Evolutionary conservation across 2,888 invertebrate genomes (phyloP).

Genomic region (Bellardia bayeri): DNA sequence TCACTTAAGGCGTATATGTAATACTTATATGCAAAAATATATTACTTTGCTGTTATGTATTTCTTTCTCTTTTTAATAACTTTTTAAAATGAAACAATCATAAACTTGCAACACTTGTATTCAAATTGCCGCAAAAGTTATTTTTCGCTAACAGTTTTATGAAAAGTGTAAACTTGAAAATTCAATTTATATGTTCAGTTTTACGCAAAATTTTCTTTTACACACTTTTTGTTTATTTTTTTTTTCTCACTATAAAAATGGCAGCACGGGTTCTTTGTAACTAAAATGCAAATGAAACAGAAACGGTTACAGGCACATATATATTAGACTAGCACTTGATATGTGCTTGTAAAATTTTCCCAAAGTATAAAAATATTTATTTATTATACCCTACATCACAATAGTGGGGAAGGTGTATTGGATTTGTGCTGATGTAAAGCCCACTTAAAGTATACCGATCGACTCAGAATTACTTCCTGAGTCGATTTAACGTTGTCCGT

Average conservation of each 20-base stretch:
- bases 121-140: slow-evolving; percentile 29
- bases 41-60: no score
- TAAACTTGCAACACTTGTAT: slow-evolving; percentile 11
- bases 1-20: not conserved
- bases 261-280: not conserved
- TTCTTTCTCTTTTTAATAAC: not conserved
- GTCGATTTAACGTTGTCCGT: no score
- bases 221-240: not conserved
- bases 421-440: no score
- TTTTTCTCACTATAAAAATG: not conserved
- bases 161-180: slow-evolving; percentile 51
- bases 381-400: no score
- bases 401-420: no score
- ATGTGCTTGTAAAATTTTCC: no score
- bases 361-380: no score
- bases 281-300: not conserved
- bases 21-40: not conserved
- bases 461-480: no score
- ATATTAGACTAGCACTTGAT: not conserved
- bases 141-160: not conserved
- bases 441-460: no score
- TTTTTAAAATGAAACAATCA: not conserved
- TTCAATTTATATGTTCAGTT: slow-evolving; percentile 57
- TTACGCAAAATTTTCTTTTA: slow-evolving; percentile 28
- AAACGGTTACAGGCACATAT: not conserved